phyloP scores from a whole-genome alignment of 2,797 vertebrate species.

The Emys orbicularis region DNA sequence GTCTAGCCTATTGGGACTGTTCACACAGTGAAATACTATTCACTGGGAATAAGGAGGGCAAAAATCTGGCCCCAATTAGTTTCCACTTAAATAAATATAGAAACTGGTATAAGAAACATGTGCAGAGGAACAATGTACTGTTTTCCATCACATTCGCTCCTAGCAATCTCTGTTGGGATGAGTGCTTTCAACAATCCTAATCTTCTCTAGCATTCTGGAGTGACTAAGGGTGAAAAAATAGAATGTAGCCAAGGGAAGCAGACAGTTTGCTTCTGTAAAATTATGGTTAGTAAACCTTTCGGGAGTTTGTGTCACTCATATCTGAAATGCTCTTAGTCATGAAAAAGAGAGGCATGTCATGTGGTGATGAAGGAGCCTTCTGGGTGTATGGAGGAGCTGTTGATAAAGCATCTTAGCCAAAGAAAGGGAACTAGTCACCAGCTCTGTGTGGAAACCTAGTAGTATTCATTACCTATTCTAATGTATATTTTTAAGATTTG shows the following conservation, averaged over 20 bases:
- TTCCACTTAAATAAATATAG: conserved; percentile 46
- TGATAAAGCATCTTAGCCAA: background rate
- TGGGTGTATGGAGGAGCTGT: background rate
- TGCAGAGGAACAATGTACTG: background rate
- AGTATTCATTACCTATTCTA: background rate
- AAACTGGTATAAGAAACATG: conserved; percentile 13
- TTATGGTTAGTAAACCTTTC: conserved; percentile 37
- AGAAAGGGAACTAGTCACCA: background rate
- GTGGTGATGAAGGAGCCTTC: conserved; percentile 20
- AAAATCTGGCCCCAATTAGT: conserved; percentile 54
- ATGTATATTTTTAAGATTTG: background rate
- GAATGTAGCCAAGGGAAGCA: conserved; percentile 28
- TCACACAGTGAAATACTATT: conserved; percentile 5
- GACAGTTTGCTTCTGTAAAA: conserved; percentile 48
- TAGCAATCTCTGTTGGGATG: background rate
- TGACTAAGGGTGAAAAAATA: conserved; percentile 9
- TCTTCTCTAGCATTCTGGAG: background rate
- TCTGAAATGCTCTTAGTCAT: conserved; percentile 23
- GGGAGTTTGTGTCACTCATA: background rate
- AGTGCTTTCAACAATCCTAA: background rate
- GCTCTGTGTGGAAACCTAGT: background rate
- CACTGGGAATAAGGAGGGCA: conserved; percentile 51
- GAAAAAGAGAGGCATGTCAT: conserved; percentile 1
- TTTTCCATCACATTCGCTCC: background rate
- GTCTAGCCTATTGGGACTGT: background rate